These are phyloP conservation scores for Rhabdomys dilectus DNA, from an alignment of 2,113 vertebrate genomes.

Conservation along the genomic window DNA sequence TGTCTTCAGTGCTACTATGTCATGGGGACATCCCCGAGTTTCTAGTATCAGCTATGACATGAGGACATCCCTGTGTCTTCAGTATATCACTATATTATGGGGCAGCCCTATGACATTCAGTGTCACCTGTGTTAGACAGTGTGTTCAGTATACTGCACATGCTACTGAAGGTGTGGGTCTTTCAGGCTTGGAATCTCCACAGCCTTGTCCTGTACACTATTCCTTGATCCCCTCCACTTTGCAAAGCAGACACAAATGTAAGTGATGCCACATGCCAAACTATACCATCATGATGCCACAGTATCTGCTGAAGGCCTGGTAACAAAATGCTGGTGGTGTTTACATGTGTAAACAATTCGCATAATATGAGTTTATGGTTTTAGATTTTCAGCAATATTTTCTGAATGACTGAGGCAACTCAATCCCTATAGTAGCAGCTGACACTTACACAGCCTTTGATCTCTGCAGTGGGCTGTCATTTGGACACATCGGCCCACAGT, in stretches of 20 bases:
- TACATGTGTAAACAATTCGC: background rate
- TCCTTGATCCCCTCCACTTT: too few species aligned
- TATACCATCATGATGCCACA: background rate
- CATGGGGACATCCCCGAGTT: background rate
- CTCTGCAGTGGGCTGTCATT: background rate
- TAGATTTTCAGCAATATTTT: background rate
- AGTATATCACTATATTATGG: background rate
- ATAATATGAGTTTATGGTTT: background rate
- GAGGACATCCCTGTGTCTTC: background rate
- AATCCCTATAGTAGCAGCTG: accelerated
- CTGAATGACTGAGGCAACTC: accelerated
- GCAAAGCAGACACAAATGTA: background rate
- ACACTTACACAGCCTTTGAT: too few species aligned
- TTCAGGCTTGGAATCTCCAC: background rate
- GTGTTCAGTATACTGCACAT: background rate
- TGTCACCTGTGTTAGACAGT: background rate
- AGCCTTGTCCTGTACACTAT: background rate
- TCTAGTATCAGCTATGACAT: background rate
- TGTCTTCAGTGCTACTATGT: background rate
- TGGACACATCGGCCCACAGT: background rate
- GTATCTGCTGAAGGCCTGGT: too few species aligned
- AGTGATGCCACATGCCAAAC: background rate
- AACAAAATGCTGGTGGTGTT: background rate
- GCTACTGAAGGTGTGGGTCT: background rate
- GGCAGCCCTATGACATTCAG: background rate